Base-by-base conservation (phyloP, 1,140 invertebrate species). In the Pogonomyrmex californicus region DNA sequence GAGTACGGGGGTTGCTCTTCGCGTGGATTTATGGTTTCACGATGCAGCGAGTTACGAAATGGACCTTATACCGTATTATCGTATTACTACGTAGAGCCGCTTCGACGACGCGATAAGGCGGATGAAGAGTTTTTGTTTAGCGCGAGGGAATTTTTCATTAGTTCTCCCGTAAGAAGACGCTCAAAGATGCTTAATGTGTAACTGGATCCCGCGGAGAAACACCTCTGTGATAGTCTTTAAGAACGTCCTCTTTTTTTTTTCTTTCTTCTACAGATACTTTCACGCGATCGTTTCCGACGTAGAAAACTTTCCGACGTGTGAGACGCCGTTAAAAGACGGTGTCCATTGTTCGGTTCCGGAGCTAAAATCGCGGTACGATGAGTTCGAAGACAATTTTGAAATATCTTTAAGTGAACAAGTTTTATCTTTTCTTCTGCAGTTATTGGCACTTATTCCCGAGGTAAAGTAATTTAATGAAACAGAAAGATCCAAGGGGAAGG, bases 91-190 rank as follows among this genome's bases (percentile, higher is more conserved):
- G 17, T 9, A 41, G 7, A 23, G 54, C 68, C 4, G 30, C 41
- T 81, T 30, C 47, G 63, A 68, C 36, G 60, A 3, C 65, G 77
- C 38, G 51, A 81, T 70, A 81, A 44, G 63, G 36, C 63, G 62
- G n/a, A 38, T 10, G 33, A 70, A 56, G 49, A 81, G 63, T 56
- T 73, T 73, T 83, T 54, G 44, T 58, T 68, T 38, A 33, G 79
- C 51, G 51, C 54, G 17, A 17, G 68, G 30, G 33, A 83, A 83
- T 83, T 75, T 83, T 83, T 60, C 68, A 83, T 83, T 75, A 75
- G 70, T 41, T 23, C 33, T 4, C 54, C n/a, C n/a, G 54, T 73
- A 60, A 60, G 7, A 17, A 60, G 56, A 49, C 10, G 79, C 76
- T 41, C 41, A n/a, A 44, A 44, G 63, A 30, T 38, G 36, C 14